These are phyloP conservation scores for Branchinecta lindahli DNA, from an alignment of 1,140 invertebrate species.

Conservation along the genomic window DNA sequence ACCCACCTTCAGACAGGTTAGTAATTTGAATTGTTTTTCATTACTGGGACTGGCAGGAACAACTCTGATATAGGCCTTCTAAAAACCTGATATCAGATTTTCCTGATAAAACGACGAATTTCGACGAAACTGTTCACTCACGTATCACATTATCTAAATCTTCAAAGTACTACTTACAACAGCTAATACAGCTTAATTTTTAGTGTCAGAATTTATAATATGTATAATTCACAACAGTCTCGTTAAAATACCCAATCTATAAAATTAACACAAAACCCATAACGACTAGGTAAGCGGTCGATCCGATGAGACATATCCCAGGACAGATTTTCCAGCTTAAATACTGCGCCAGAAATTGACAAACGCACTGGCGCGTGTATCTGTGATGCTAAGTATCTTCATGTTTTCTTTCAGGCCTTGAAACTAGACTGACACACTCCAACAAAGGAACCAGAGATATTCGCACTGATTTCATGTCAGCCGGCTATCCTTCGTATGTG, in stretches of 20 bases:
- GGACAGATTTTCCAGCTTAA: background rate
- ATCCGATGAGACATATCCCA: background rate
- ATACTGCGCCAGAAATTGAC: slow-evolving; percentile 1
- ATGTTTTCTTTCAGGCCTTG: slow-evolving; percentile 28
- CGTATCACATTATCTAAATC: background rate
- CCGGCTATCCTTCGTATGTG: slow-evolving; percentile 88
- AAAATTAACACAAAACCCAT: too few relatives aligned
- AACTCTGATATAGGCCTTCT: background rate
- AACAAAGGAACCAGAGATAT: slow-evolving; percentile 48
- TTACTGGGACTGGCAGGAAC: background rate
- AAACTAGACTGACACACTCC: slow-evolving; percentile 59
- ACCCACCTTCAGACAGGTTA: slow-evolving; percentile 53
- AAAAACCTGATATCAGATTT: too few relatives aligned
- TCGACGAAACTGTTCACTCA: background rate
- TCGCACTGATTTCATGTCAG: slow-evolving; percentile 65
- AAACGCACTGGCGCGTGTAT: background rate
- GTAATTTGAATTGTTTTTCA: background rate
- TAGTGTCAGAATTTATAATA: too few relatives aligned
- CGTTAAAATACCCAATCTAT: too few relatives aligned
- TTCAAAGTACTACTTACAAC: background rate
- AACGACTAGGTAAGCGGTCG: too few relatives aligned
- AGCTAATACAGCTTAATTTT: background rate
- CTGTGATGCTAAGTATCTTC: background rate
- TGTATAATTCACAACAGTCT: too few relatives aligned
- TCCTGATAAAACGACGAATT: background rate